A percentile compares a stretch with the other conserved stretches of the same genome.
Evolutionary conservation across 2,797 vertebrate genomes (phyloP).

Genomic region (Rhinoraja longicauda): DNA sequence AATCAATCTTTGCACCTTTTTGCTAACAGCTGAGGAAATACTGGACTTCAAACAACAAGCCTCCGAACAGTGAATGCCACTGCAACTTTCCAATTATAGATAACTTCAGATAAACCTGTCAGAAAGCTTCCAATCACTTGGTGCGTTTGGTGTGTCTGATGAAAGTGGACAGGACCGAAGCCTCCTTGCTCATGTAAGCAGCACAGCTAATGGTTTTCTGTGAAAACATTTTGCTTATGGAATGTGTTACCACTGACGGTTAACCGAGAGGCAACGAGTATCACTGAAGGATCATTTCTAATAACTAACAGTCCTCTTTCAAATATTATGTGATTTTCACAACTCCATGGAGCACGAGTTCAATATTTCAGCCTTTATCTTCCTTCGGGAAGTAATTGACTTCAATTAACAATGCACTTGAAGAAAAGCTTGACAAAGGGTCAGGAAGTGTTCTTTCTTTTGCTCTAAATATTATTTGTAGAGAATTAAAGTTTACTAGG

Average conservation of each 20-base stretch:
- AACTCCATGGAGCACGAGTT: not conserved
- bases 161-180: not conserved
- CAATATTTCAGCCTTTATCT: not conserved
- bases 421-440: no score
- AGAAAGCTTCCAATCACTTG: not conserved
- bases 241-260: not conserved
- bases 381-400: not conserved
- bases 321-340: not conserved
- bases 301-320: not conserved
- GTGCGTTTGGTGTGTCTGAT: not conserved
- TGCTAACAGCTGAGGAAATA: not conserved
- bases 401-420: not conserved
- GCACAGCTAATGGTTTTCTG: not conserved
- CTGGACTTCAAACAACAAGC: not conserved
- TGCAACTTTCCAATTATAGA: not conserved
- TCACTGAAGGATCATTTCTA: not conserved
- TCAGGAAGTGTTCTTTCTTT: no score
- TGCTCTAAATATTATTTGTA: no score
- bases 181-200: not conserved
- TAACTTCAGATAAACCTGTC: not conserved
- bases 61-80: not conserved
- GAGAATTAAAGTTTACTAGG: no score
- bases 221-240: not conserved
- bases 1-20: constrained; percentile 1
- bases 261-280: not conserved